Percentiles rank a stretch among this genome's conserved stretches.
These are phyloP conservation scores for Entomyzon cyanotis DNA, from an alignment of 2,113 vertebrate genomes.

Conservation along the genomic window DNA sequence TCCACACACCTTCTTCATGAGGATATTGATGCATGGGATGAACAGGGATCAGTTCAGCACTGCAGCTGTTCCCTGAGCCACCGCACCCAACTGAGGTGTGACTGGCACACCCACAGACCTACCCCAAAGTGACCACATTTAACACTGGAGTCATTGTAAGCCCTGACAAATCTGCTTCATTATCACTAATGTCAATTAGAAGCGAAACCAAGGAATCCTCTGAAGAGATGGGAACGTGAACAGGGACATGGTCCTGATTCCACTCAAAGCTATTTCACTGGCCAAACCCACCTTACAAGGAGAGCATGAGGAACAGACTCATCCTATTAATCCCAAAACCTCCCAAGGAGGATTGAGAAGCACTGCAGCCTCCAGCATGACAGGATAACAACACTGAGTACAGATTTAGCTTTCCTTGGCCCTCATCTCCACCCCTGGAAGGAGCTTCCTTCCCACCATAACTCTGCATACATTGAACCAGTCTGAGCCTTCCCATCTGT, in stretches of 20 bases:
- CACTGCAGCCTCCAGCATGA: background rate
- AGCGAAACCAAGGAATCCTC: background rate
- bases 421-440: background rate
- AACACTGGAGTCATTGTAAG: background rate
- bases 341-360: background rate
- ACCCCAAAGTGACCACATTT: background rate
- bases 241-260: background rate
- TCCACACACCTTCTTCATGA: background rate
- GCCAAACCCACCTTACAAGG: background rate
- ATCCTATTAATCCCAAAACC: background rate
- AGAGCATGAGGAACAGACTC: background rate
- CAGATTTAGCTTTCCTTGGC: background rate
- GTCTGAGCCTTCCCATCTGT: slow-evolving; percentile 7
- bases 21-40: background rate
- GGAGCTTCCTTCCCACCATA: background rate
- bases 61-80: background rate
- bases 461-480: background rate
- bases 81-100: background rate
- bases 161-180: background rate
- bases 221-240: background rate
- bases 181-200: background rate
- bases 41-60: background rate
- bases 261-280: background rate
- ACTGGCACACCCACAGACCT: background rate
- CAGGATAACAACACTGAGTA: background rate